Conservation (phyloP, 2,797 vertebrate species). For the Taenioides sp. region DNA sequence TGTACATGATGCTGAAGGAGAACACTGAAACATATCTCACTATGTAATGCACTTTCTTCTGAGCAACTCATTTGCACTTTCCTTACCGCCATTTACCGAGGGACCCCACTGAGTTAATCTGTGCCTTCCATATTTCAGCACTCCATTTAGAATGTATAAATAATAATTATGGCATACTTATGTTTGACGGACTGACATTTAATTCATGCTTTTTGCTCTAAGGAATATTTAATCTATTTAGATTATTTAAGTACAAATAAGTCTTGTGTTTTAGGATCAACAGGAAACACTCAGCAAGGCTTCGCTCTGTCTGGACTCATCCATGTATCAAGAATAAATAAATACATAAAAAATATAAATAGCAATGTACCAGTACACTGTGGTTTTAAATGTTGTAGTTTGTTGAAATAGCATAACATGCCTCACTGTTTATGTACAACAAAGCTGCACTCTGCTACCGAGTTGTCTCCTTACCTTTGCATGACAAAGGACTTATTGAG, state of each 20-base stretch:
- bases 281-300: too few relatives aligned
- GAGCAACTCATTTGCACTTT: conserved; percentile 40
- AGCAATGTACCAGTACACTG: neutral
- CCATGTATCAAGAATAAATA: neutral
- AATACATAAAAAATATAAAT: neutral
- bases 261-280: neutral
- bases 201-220: neutral
- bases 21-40: conserved; percentile 6
- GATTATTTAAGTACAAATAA: neutral
- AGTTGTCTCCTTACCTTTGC: neutral
- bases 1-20: neutral
- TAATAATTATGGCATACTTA: conserved; percentile 20
- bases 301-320: neutral
- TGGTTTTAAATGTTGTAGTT: neutral
- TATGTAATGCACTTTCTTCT: conserved; percentile 47
- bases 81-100: conserved; percentile 28
- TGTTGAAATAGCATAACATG: neutral
- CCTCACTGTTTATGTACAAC: neutral
- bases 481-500: neutral
- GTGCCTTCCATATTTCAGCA: conserved; percentile 5
- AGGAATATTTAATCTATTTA: neutral
- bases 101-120: conserved; percentile 31
- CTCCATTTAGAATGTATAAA: conserved; percentile 21
- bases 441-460: too few relatives aligned
- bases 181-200: neutral